Conservation (phyloP, 1,140 invertebrate genomes). For the Sinella curviseta region DNA sequence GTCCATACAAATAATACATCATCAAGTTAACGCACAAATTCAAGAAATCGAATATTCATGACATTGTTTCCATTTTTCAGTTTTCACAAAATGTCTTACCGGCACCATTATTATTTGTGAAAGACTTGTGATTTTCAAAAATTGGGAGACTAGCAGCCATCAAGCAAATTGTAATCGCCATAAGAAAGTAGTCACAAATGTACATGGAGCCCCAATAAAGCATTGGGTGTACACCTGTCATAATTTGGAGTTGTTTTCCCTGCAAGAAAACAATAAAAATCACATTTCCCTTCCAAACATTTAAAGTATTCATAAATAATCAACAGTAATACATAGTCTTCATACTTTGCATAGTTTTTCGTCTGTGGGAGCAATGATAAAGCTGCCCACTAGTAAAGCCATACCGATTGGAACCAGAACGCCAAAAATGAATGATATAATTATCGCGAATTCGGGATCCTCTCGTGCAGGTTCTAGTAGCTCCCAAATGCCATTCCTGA, state of each 20-base stretch:
- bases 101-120: constrained; percentile 39
- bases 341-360: constrained; percentile 58
- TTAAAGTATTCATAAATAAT: too few relatives aligned
- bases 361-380: constrained; percentile 69
- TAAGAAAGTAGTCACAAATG: constrained; percentile 44
- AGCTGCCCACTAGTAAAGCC: constrained; percentile 70
- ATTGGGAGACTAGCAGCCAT: constrained; percentile 42
- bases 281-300: too few relatives aligned
- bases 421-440: constrained; percentile 42
- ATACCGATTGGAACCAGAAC: constrained; percentile 51
- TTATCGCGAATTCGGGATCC: constrained; percentile 31
- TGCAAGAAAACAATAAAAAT: constrained; percentile 42
- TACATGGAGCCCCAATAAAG: constrained; percentile 64
- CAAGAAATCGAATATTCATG: neutral
- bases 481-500: constrained; percentile 56
- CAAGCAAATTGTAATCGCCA: constrained; percentile 33
- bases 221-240: constrained; percentile 73
- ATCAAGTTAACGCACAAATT: neutral
- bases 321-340: neutral
- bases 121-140: neutral
- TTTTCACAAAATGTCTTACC: constrained; percentile 26
- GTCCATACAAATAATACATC: neutral
- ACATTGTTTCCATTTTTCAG: too few relatives aligned
- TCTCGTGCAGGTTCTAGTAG: constrained; percentile 40
- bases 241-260: constrained; percentile 70